These are phyloP conservation scores for Urocitellus parryii DNA, from an alignment of 2,113 vertebrate genomes.

Conservation along the genomic window DNA sequence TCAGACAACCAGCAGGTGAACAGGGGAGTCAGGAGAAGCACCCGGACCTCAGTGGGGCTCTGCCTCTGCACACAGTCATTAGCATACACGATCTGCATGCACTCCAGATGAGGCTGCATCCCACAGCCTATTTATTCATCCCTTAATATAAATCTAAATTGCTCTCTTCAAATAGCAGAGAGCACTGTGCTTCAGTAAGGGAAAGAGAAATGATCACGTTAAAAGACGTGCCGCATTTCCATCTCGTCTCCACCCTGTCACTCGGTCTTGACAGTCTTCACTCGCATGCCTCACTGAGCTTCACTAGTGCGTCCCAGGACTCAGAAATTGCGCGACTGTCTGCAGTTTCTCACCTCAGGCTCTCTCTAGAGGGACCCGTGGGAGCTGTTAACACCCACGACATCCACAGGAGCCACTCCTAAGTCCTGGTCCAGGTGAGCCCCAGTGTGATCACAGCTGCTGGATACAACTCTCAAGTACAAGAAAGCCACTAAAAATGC, in stretches of 20 bases:
- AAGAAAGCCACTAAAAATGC: background rate
- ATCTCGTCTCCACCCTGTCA: background rate
- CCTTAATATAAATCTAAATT: constrained; percentile 82
- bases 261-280: background rate
- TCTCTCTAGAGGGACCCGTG: background rate
- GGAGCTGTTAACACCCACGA: background rate
- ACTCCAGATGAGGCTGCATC: constrained; percentile 77
- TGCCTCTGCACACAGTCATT: background rate
- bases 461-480: background rate
- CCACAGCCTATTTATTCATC: constrained; percentile 73
- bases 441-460: no score
- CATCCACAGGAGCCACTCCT: accelerated
- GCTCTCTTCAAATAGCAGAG: constrained; percentile 78
- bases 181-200: constrained; percentile 58
- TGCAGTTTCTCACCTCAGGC: background rate
- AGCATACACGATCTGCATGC: constrained; percentile 67
- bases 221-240: background rate
- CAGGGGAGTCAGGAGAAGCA: background rate
- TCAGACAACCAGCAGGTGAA: background rate
- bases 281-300: background rate
- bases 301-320: background rate
- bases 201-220: background rate
- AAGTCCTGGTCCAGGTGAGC: background rate
- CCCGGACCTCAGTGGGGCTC: background rate
- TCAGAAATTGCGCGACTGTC: background rate